Base-by-base conservation (phyloP, 2,797 vertebrate genomes). In the Acipenser ruthenus region DNA sequence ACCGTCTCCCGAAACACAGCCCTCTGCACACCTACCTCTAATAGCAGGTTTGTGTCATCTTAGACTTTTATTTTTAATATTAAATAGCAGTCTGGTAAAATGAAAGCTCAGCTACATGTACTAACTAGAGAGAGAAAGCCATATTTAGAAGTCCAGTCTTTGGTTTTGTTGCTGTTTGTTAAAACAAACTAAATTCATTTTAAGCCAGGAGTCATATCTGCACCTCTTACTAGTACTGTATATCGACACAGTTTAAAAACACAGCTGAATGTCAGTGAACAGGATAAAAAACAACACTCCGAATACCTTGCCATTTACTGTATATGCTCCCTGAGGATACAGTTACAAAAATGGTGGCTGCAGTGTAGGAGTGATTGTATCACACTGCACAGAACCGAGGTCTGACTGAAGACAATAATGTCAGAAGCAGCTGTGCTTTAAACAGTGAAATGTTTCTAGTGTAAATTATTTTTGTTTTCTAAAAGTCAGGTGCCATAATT, bases 291-390 rank as follows among this genome's bases (percentile, higher is more conserved):
- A 37, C 37, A 37, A 4, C 37, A 37, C 37, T 5, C 37, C 5
- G 37, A 37, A 37, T 37, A 37, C 37, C 37, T 37, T 37, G 4
- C 37, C 37, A 37, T 37, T 37, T 37, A 37, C 37, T 37, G 37
- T 37, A 37, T 37, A 37, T 37, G 3, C 37, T 5, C 37, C 37
- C 37, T 37, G 37, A 37, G 37, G 37, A 66, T 18, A 53, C 69
- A 63, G 55, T 60, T 37, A 47, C 64, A 69, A 55, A 58, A 13
- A 66, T 62, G 61, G 50, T 62, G 64, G 68, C 67, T 65, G 49
- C 52, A 63, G 61, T 58, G 64, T 50, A 58, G 37, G 53, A 55
- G 52, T 50, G 58, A 48, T 62, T 53, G 52, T 9, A 53, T 12
- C 52, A 9, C 9, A 9, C 52, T 12, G 7, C 52, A 53, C 9